A percentile compares a stretch with the other conserved stretches of the same genome.
phyloP scores from a whole-genome alignment of 1,140 invertebrate genomes.

The Cydia splendana region DNA sequence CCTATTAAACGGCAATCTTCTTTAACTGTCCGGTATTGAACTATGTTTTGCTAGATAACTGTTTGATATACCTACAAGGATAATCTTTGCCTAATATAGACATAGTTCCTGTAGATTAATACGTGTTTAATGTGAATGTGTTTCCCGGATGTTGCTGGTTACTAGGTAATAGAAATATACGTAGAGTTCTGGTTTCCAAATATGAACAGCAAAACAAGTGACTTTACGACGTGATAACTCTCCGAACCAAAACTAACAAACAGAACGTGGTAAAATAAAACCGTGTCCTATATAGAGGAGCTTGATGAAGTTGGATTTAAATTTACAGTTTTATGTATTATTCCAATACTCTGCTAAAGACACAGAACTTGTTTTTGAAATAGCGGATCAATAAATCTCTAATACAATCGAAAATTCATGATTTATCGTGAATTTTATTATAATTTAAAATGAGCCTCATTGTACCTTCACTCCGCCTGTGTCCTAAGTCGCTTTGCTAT shows the following conservation, averaged over 20 bases:
- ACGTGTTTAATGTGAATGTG: background rate
- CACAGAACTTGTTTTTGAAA: slow-evolving; percentile 4
- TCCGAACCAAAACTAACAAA: background rate
- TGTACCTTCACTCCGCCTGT: slow-evolving; percentile 31
- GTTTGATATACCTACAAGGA: slow-evolving; percentile 12
- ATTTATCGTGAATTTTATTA: slow-evolving; percentile 28
- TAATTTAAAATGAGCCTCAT: slow-evolving; percentile 30
- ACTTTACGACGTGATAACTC: background rate
- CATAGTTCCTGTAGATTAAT: background rate
- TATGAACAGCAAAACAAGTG: background rate
- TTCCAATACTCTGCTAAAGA: background rate
- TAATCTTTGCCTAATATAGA: background rate
- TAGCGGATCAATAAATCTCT: slow-evolving; percentile 9
- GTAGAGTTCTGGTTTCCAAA: slow-evolving; percentile 8
- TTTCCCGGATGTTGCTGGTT: background rate
- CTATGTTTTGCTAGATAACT: slow-evolving; percentile 22
- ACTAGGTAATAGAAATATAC: background rate
- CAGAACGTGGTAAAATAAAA: background rate
- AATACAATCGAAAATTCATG: slow-evolving; percentile 29
- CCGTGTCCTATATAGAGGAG: background rate
- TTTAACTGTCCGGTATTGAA: slow-evolving; percentile 28
- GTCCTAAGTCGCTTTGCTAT: background rate
- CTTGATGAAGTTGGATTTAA: background rate
- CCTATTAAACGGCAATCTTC: slow-evolving; percentile 56
- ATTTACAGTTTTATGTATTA: background rate